phyloP scores from a whole-genome alignment of 2,888 invertebrate species.

The Drosophila mimica region DNA sequence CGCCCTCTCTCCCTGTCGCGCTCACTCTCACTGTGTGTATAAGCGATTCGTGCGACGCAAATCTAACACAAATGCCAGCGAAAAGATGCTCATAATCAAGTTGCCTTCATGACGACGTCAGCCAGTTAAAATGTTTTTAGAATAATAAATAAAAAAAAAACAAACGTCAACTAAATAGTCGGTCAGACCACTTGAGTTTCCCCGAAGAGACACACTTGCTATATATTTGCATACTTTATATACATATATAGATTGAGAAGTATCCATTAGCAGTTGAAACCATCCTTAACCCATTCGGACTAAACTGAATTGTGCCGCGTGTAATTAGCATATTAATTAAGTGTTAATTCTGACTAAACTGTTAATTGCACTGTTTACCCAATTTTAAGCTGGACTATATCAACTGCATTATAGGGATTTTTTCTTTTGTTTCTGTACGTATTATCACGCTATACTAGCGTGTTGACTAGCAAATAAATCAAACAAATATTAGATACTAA shows the following conservation, averaged over 20 bases:
- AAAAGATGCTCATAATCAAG: conserved; percentile 38
- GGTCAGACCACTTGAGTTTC: conserved; percentile 50
- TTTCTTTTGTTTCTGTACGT: not conserved
- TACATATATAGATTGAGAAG: not conserved
- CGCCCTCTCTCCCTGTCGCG: conserved; percentile 3
- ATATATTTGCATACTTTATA: conserved; percentile 11
- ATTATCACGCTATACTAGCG: conserved; percentile 10
- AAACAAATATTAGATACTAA: not conserved
- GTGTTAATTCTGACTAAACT: conserved; percentile 25
- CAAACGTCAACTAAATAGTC: conserved; percentile 53
- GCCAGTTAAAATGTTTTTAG: conserved; percentile 38
- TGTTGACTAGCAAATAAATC: not conserved
- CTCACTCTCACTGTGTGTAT: conserved; percentile 40
- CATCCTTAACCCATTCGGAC: conserved; percentile 27
- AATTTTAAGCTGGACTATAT: conserved; percentile 8
- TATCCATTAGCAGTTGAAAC: conserved; percentile 8
- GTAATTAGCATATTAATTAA: conserved; percentile 58
- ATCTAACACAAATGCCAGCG: conserved; percentile 60
- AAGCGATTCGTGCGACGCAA: conserved; percentile 74
- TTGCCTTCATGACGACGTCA: conserved; percentile 39
- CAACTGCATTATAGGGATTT: conserved; percentile 4
- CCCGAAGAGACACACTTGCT: conserved; percentile 16
- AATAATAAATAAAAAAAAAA: conserved; percentile 11
- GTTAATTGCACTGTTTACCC: conserved; percentile 44
- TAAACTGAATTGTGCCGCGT: conserved; percentile 51